These are phyloP conservation scores for Spisula subtruncata DNA, from an alignment of 2,888 invertebrate species.

Conservation along the genomic window DNA sequence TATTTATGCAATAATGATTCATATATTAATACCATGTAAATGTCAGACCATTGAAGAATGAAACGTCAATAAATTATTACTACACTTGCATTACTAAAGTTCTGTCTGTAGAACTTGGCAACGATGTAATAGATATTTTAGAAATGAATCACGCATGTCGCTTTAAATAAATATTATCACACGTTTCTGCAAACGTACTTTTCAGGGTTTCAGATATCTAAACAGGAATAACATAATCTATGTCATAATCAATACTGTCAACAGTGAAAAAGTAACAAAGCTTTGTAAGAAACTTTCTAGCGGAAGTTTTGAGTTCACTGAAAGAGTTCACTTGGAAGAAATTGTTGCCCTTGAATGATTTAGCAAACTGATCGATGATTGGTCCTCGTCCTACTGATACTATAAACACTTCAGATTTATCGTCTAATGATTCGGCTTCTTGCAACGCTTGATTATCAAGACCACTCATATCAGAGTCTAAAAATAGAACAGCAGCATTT, in stretches of 20 bases:
- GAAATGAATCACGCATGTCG: not conserved
- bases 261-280: slow-evolving; percentile 55
- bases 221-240: slow-evolving; percentile 48
- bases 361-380: slow-evolving; percentile 51
- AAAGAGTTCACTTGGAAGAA: slow-evolving; percentile 58
- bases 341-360: slow-evolving; percentile 44
- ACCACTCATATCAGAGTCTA: slow-evolving; percentile 67
- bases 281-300: slow-evolving; percentile 48
- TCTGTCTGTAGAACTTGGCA: too few relatives aligned
- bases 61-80: too few relatives aligned
- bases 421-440: slow-evolving; percentile 52
- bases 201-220: not conserved
- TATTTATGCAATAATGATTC: too few relatives aligned
- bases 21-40: too few relatives aligned
- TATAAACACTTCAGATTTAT: slow-evolving; percentile 57
- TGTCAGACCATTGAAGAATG: too few relatives aligned
- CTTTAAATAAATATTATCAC: not conserved
- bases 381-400: slow-evolving; percentile 60
- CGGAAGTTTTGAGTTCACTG: slow-evolving; percentile 35
- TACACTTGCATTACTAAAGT: too few relatives aligned
- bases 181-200: too few relatives aligned
- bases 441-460: slow-evolving; percentile 49
- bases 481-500: slow-evolving; percentile 66
- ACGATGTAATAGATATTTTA: too few relatives aligned
- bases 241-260: slow-evolving; percentile 34